Evolutionary conservation across 2,888 invertebrate genomes (phyloP).

Genomic region (Anoncus sp.): DNA sequence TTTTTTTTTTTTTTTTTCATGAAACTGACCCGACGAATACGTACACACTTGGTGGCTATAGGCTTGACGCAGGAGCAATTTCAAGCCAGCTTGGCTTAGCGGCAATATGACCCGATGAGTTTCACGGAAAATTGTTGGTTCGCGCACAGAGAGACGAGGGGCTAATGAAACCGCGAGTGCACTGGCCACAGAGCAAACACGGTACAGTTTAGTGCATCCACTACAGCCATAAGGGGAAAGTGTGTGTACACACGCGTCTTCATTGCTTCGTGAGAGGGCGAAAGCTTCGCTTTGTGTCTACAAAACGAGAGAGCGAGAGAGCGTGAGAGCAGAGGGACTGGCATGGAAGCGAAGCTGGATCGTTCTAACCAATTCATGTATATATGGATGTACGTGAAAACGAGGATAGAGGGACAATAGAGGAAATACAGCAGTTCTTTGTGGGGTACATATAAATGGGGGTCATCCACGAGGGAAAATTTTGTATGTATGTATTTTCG

Average conservation of each 20-base stretch:
- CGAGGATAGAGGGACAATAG: neutral
- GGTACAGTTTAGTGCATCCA: conserved; percentile 43
- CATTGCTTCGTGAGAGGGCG: conserved; percentile 6
- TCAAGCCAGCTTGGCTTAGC: no score
- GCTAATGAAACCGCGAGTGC: conserved; percentile 58
- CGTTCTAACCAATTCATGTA: conserved; percentile 41
- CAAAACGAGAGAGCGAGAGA: conserved; percentile 34
- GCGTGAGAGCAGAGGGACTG: conserved; percentile 16
- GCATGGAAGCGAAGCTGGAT: conserved; percentile 2
- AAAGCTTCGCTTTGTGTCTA: conserved; percentile 46
- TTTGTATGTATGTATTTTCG: neutral
- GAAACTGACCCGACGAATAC: conserved; percentile 23
- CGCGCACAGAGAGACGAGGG: conserved; percentile 11
- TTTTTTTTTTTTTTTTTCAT: no score
- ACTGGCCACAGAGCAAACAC: conserved; percentile 48
- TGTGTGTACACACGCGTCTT: conserved; percentile 9
- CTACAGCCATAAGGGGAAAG: conserved; percentile 33
- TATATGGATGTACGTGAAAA: neutral
- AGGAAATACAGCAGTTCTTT: no score
- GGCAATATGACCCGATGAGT: conserved; percentile 29
- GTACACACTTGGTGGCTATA: conserved; percentile 1
- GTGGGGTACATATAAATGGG: neutral
- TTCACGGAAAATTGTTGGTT: conserved; percentile 40
- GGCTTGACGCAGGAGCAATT: no score
- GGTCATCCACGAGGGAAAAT: conserved; percentile 1